Base-by-base conservation (phyloP, 2,888 invertebrate species). In the Philopedon plagiatum region DNA sequence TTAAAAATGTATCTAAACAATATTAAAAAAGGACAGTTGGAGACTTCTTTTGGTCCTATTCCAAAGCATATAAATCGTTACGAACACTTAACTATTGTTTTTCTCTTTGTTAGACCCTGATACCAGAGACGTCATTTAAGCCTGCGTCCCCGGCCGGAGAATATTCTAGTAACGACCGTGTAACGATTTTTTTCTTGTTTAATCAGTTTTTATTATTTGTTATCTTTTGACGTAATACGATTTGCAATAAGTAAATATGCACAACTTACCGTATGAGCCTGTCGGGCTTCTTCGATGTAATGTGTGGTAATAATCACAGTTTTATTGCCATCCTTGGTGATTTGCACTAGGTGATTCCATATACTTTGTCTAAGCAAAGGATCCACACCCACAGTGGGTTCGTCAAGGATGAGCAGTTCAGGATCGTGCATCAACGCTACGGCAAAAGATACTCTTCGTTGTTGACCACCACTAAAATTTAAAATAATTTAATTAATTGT, bases 311-410 rank as follows among this genome's bases (percentile, higher is more conserved):
- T 94, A 77, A 95, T 95, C 62, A 94, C 93, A 13, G 95, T 95
- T 46, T 91, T 93, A 64, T 89, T 89, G 11, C 92, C 92, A 75
- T 90, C 91, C 82, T 90, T 92, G 0, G 93, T 92, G 39, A 95
- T 91, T 26, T 93, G 90, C 34, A 94, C 93, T 72, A 95, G 86
- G 85, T 95, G 93, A 83, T 94, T 93, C 95, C 95, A 95, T 78
- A 95, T 95, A 79, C 91, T 93, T 83, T 95, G 93, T 73, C 95
- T 87, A 9, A 97, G 86, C 34, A 97, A 90, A 0, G 97, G 97
- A 86, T 97, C 97, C 1, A 97, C 94, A 34, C 97, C 97, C 13
- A 96, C 97, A 0, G 97, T 97, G 0, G 97, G 97, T 81, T 97
- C 97, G 81, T 97, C 97, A 68, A 97, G 87, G 80, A 97, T 97